Evolutionary conservation across 2,113 vertebrate genomes (phyloP).

Genomic region (Callopanchax toddi): DNA sequence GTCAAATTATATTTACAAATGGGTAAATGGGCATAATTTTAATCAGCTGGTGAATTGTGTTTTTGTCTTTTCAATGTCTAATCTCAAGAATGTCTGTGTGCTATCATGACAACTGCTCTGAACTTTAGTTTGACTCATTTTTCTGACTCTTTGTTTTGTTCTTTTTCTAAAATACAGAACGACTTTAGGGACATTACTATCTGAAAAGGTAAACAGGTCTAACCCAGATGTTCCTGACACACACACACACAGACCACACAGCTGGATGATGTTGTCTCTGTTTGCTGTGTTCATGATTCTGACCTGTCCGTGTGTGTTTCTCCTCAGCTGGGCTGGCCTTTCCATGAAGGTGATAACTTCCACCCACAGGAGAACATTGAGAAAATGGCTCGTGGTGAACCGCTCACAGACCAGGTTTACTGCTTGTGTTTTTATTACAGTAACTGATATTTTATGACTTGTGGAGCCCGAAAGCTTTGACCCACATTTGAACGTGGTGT

Average conservation of each 20-base stretch:
- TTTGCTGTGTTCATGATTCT: background rate
- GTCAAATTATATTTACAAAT: too few species aligned
- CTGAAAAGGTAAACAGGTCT: constrained; percentile 63
- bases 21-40: too few species aligned
- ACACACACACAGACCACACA: too few species aligned
- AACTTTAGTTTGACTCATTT: background rate
- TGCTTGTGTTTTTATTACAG: background rate
- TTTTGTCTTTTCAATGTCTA: too few species aligned
- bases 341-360: constrained; percentile 90
- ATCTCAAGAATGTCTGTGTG: too few species aligned
- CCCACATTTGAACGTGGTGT: background rate
- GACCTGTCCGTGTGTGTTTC: constrained; percentile 2
- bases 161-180: constrained; percentile 52
- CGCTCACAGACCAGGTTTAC: constrained; percentile 86
- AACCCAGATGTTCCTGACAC: background rate
- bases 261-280: background rate
- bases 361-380: constrained; percentile 84
- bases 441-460: background rate
- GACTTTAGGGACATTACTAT: constrained; percentile 62
- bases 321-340: constrained; percentile 86
- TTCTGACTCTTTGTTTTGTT: background rate
- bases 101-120: background rate
- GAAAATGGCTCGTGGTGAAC: constrained; percentile 87
- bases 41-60: too few species aligned
- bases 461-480: background rate